These are phyloP conservation scores for Chrysaora quinquecirrha DNA, from an alignment of 30 jellyfish, hydroid and myxozoan species.

Conservation along the genomic window DNA sequence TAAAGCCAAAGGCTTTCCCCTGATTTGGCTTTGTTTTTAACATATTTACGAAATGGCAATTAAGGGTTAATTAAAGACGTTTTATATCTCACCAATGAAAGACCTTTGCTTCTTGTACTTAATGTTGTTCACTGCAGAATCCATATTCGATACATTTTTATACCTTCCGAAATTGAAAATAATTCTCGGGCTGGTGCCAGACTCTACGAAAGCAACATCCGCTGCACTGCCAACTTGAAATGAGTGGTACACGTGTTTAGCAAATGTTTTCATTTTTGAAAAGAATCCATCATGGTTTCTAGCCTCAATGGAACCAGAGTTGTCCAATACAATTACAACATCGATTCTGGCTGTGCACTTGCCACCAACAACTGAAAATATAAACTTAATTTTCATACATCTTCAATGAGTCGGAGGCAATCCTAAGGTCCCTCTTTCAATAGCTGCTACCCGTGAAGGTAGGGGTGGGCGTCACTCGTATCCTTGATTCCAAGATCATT, in stretches of 20 bases:
- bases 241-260: slow-evolving; percentile 66
- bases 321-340: slow-evolving; percentile 79
- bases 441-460: no score
- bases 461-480: no score
- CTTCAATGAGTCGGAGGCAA: no score
- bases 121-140: slow-evolving; percentile 64
- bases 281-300: slow-evolving; percentile 86
- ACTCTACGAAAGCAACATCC: slow-evolving; percentile 86
- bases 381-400: no score
- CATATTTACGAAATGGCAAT: no score
- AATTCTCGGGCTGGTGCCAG: slow-evolving; percentile 82
- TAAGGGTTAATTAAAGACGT: no score
- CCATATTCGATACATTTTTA: slow-evolving; percentile 61
- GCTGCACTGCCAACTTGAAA: slow-evolving; percentile 79
- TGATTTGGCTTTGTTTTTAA: no score
- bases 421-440: no score
- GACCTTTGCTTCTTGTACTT: slow-evolving; percentile 85
- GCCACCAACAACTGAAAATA: slow-evolving; percentile 67
- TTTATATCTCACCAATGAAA: slow-evolving; percentile 80
- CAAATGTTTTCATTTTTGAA: slow-evolving; percentile 69
- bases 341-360: slow-evolving; percentile 78
- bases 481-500: no score
- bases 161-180: slow-evolving; percentile 78
- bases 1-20: no score
- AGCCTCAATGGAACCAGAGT: slow-evolving; percentile 97